Conservation (phyloP, 2,113 vertebrate species). For the Propithecus coquereli region DNA sequence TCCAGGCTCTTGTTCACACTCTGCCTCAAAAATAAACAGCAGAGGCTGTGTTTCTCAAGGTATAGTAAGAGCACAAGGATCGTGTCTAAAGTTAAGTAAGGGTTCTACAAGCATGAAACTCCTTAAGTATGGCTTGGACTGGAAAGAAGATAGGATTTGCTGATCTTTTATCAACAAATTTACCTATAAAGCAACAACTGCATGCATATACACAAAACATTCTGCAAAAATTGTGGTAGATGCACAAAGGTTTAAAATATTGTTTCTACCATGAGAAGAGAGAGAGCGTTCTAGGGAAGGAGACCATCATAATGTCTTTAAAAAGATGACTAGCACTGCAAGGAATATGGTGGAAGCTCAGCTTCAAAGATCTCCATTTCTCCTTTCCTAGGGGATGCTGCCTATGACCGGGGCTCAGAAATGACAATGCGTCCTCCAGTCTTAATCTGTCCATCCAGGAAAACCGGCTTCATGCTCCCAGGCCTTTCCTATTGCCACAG, state of each 20-base stretch:
- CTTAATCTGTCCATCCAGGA: not conserved
- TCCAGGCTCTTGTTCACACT: not conserved
- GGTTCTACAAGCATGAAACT: not conserved
- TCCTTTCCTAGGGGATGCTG: not conserved
- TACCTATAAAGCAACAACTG: not conserved
- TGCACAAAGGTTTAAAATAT: not conserved
- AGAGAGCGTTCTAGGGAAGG: not conserved
- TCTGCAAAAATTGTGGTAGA: not conserved
- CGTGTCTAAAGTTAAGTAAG: not conserved
- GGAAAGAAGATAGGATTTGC: not conserved
- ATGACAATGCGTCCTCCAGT: not conserved
- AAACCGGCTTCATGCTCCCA: not conserved
- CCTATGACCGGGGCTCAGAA: not conserved
- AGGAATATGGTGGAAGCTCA: not conserved
- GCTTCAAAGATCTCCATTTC: not conserved
- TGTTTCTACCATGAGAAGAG: not conserved
- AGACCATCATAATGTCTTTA: not conserved
- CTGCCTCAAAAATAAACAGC: not conserved
- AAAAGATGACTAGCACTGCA: not conserved
- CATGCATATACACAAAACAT: not conserved
- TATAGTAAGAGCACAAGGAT: not conserved
- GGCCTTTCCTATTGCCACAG: not conserved
- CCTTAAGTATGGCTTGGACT: not conserved
- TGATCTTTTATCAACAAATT: not conserved
- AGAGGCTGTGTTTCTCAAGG: not conserved